Base-by-base conservation (phyloP, 2,888 invertebrate genomes). In the Epistrophella euchroma region DNA sequence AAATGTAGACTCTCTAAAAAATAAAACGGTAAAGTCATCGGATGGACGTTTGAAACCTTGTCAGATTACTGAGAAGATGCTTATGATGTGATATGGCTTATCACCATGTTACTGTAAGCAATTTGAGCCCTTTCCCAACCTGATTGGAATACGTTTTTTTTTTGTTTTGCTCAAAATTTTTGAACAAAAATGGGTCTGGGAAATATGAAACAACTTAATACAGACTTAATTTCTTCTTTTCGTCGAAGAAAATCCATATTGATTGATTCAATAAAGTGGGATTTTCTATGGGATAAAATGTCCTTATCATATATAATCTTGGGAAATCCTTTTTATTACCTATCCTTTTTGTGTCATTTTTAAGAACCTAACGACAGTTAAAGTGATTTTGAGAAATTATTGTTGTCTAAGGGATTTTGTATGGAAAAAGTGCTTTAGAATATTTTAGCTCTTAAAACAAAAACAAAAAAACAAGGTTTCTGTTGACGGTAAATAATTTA, bases 231-330 rank as follows among this genome's bases (percentile, higher is more conserved):
- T 68, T 78, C 62, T 55, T 56, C 0, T 35, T 56, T 32, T 32
- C 2, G 56, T 28, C 32, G 11, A 6, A 4, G 64, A n/a, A 72
- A 84, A 74, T 71, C 75, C 84, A 52, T 58, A 50, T 52, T 64
- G 84, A 85, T 81, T 81, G 85, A 85, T 76, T 85, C 68, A 76
- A 77, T 85, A 81, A 85, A 76, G 55, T 47, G 40, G 62, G 85
- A 77, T 77, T 85, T 76, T 32, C 60, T 58, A 19, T n/a, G 9
- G 45, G 37, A 28, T 75, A 52, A 62, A 50, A 32, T 43, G 64
- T 35, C 35, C 43, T 47, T 78, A 78, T 62, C 47, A 52, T 37
- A 52, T 79, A 56, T 79, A 62, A 79, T 79, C 47, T 58, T 43
- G 2, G 80, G 17, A 73, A 84, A 75, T 84, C 74, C 70, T 32